Conservation (phyloP, 2,797 vertebrate genomes). For the Vireo griseus region DNA sequence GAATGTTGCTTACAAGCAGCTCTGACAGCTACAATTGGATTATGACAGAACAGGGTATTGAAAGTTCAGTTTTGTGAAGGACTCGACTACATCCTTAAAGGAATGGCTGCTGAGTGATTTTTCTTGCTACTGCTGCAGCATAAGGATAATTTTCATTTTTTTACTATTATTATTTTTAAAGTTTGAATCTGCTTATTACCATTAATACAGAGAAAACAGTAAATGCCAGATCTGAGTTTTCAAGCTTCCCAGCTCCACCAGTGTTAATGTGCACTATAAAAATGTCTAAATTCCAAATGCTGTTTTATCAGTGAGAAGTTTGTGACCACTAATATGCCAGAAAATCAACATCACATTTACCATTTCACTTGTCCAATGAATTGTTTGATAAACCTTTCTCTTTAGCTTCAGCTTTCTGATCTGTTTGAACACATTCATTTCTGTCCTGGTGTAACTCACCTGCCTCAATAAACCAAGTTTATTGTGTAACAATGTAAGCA, state of each 20-base stretch:
- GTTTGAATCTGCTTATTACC: neutral
- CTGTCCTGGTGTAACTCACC: neutral
- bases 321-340: neutral
- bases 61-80: neutral
- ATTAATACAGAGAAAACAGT: neutral
- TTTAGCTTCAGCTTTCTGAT: neutral
- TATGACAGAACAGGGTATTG: neutral
- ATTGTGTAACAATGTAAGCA: neutral
- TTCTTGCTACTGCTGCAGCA: neutral
- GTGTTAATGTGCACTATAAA: neutral
- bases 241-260: neutral
- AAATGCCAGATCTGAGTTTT: neutral
- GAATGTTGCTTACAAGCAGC: neutral
- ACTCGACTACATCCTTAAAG: neutral
- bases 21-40: neutral
- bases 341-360: neutral
- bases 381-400: neutral
- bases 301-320: neutral
- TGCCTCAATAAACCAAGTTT: neutral
- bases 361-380: neutral
- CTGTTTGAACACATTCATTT: neutral
- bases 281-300: neutral
- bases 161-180: neutral
- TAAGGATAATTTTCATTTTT: neutral
- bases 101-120: neutral